phyloP scores from a whole-genome alignment of 2,797 vertebrate genomes.

The Morelia viridis region DNA sequence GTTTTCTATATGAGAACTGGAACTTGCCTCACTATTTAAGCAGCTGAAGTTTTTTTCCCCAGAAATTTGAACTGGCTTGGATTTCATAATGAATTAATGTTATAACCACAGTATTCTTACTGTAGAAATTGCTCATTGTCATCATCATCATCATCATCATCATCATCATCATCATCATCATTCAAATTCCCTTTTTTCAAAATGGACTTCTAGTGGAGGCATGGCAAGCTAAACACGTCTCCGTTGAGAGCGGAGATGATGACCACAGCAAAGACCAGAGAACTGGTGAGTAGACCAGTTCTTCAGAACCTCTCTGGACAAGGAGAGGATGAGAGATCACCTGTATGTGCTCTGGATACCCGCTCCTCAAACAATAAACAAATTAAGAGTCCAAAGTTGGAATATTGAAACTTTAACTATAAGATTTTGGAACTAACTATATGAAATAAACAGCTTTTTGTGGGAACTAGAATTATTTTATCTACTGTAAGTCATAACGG shows the following conservation, averaged over 20 bases:
- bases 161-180: not conserved
- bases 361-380: not conserved
- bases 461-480: not conserved
- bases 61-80: not conserved
- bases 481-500: not conserved
- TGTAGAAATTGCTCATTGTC: conserved; percentile 26
- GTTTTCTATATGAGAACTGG: not conserved
- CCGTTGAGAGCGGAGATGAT: not conserved
- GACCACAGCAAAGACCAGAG: not conserved
- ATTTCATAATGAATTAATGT: not conserved
- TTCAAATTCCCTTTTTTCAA: not conserved
- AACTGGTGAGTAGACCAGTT: not conserved
- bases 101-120: conserved; percentile 20
- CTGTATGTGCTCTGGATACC: not conserved
- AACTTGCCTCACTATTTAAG: not conserved
- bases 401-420: not conserved
- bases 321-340: not conserved
- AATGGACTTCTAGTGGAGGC: not conserved
- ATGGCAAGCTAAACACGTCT: not conserved
- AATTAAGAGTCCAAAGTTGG: not conserved
- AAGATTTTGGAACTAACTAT: too few species aligned
- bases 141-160: not conserved
- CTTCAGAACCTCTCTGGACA: not conserved
- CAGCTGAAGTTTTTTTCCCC: not conserved
- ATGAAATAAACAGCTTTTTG: not conserved